Evolutionary conservation across 2,113 vertebrate species (phyloP).

Genomic region (Bujurquina vittata): DNA sequence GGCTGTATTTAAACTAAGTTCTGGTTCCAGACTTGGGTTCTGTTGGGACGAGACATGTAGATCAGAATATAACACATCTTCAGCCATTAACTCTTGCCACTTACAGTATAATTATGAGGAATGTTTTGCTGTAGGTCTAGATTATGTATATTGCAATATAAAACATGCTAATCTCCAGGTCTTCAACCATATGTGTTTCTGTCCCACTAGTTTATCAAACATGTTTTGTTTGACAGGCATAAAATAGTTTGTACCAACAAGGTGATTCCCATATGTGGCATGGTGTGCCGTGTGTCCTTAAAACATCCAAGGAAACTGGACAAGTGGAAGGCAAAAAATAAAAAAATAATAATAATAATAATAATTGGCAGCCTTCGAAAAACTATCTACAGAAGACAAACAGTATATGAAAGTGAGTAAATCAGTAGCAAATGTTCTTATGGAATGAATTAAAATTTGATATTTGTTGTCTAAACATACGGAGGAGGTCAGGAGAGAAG

Average conservation of each 20-base stretch:
- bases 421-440: too few species aligned
- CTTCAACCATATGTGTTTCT: background rate
- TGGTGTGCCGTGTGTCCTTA: too few species aligned
- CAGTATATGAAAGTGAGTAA: too few species aligned
- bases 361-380: too few species aligned
- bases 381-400: too few species aligned
- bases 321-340: too few species aligned
- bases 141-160: background rate
- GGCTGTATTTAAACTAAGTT: slow-evolving; percentile 54
- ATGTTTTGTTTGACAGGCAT: too few species aligned
- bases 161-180: background rate
- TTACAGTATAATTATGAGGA: slow-evolving; percentile 92
- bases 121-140: slow-evolving; percentile 70
- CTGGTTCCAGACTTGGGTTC: slow-evolving; percentile 34
- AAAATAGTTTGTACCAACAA: too few species aligned
- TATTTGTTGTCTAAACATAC: background rate
- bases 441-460: background rate
- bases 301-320: too few species aligned
- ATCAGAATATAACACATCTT: slow-evolving; percentile 51
- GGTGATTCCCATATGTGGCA: too few species aligned
- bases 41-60: slow-evolving; percentile 36
- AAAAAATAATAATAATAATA: too few species aligned
- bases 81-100: slow-evolving; percentile 87
- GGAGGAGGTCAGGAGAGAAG: background rate
- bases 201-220: background rate